Conservation (phyloP, 1,140 invertebrate species). For the Portunus trituberculatus region DNA sequence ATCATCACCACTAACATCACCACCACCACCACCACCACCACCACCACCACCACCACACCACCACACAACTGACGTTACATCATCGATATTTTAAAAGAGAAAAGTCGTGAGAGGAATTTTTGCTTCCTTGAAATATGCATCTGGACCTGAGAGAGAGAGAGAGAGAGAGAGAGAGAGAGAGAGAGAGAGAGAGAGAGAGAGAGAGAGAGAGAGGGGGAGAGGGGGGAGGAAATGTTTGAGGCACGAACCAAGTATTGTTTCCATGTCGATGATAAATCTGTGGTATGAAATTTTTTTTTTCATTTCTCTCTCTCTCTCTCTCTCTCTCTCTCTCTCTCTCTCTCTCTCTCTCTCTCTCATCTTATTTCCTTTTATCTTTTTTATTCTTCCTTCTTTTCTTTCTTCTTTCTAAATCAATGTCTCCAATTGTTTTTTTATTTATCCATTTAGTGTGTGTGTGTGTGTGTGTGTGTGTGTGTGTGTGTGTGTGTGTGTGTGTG, state of each 20-base stretch:
- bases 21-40: too few species aligned
- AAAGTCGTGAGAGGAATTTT: not conserved
- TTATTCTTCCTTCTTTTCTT: too few species aligned
- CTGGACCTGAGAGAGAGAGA: not conserved
- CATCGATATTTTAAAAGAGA: constrained; percentile 14
- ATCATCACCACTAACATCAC: not conserved
- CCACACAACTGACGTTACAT: not conserved
- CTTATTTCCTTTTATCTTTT: too few species aligned
- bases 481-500: too few species aligned
- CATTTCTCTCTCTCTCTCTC: not conserved
- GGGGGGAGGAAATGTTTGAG: not conserved
- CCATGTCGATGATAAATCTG: too few species aligned
- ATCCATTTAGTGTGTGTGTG: too few species aligned
- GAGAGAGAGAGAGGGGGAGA: not conserved
- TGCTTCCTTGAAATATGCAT: not conserved
- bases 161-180: constrained; percentile 28
- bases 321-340: not conserved
- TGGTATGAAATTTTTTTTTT: not conserved
- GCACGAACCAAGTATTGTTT: too few species aligned
- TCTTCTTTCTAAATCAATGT: too few species aligned
- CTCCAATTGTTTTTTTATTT: too few species aligned
- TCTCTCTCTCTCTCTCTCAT: not conserved
- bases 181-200: constrained; percentile 15
- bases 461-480: too few species aligned
- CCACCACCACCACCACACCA: too few species aligned